These are phyloP conservation scores for Chalcosyrphus nemorum DNA, from an alignment of 2,888 invertebrate species.

Conservation along the genomic window DNA sequence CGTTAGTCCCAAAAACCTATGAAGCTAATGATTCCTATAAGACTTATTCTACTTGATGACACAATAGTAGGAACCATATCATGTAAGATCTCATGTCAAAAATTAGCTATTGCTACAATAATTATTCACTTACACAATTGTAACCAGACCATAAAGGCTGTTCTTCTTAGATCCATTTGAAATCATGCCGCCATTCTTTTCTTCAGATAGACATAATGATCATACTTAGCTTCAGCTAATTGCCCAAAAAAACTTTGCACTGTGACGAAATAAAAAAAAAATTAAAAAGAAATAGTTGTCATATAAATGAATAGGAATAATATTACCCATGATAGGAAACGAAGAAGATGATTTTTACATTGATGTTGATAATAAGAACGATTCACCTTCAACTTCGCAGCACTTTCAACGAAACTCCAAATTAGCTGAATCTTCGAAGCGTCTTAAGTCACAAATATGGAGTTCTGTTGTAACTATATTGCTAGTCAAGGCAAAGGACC, in stretches of 20 bases:
- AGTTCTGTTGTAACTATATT: slow-evolving; percentile 98
- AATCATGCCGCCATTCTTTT: neutral
- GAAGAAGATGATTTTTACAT: too few species aligned
- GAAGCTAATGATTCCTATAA: neutral
- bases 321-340: too few species aligned
- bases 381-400: slow-evolving; percentile 83
- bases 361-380: too few species aligned
- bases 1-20: neutral
- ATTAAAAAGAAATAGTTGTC: too few species aligned
- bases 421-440: slow-evolving; percentile 90
- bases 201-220: neutral
- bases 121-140: neutral
- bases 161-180: neutral
- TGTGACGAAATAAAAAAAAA: neutral
- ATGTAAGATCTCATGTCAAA: neutral
- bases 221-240: neutral
- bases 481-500: slow-evolving; percentile 96
- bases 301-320: too few species aligned
- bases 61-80: too few species aligned
- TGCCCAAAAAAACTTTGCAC: neutral
- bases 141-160: neutral
- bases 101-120: neutral
- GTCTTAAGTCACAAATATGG: slow-evolving; percentile 97
- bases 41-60: too few species aligned
- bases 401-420: slow-evolving; percentile 91